Conservation (phyloP, 2,797 vertebrate species). For the Propithecus perrieri region DNA sequence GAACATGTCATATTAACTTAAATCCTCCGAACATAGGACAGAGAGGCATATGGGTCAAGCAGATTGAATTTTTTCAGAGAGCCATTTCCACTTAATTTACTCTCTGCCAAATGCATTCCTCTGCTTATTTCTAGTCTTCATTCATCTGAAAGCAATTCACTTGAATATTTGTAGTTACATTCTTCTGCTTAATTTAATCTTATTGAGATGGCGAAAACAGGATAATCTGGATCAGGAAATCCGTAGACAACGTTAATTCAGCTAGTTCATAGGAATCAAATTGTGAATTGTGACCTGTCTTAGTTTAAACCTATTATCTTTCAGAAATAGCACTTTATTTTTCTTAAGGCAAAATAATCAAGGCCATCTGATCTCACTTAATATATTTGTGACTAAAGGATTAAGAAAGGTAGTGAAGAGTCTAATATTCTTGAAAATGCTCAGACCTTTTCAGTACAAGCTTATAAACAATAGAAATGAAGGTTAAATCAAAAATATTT, state of each 20-base stretch:
- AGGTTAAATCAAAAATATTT: background rate
- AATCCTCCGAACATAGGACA: background rate
- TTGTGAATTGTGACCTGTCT: background rate
- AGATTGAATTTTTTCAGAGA: background rate
- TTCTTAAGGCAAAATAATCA: background rate
- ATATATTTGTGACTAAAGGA: background rate
- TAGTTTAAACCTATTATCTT: background rate
- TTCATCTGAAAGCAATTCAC: conserved; percentile 56
- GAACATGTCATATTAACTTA: background rate
- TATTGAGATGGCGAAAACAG: conserved; percentile 1
- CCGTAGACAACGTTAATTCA: background rate
- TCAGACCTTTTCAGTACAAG: background rate
- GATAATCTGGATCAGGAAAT: conserved; percentile 13
- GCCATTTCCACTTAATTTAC: conserved; percentile 47
- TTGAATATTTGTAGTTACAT: conserved; percentile 50
- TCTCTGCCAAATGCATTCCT: background rate
- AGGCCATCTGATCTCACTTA: background rate
- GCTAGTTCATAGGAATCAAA: background rate
- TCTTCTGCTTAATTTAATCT: conserved; percentile 57
- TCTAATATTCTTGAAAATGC: conserved; percentile 16
- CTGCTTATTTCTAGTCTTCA: conserved; percentile 44
- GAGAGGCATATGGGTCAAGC: background rate
- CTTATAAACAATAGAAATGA: conserved; percentile 12
- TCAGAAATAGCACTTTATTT: conserved; percentile 52
- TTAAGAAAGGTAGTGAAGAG: background rate